These are phyloP conservation scores for Cylas formicarius DNA, from an alignment of 1,140 invertebrate genomes.

Conservation along the genomic window DNA sequence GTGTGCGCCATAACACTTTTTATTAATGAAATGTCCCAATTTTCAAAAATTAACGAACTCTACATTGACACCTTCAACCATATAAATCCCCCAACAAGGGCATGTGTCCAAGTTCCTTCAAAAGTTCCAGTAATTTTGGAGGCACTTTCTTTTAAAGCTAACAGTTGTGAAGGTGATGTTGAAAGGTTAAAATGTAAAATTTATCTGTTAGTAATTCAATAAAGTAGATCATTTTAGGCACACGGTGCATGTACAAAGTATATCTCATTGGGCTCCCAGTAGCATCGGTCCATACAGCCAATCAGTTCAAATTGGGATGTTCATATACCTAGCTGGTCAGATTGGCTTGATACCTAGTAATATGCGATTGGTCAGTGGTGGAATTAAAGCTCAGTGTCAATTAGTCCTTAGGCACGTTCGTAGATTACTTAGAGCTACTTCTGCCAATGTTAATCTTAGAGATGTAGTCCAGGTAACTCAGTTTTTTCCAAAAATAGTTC, in stretches of 20 bases:
- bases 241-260: slow-evolving; percentile 88
- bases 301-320: slow-evolving; percentile 69
- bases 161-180: slow-evolving; percentile 20
- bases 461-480: slow-evolving; percentile 70
- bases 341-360: slow-evolving; percentile 83
- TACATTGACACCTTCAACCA: slow-evolving; percentile 70
- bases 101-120: slow-evolving; percentile 78
- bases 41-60: slow-evolving; percentile 66
- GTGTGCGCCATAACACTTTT: slow-evolving; percentile 76
- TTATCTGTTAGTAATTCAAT: not conserved
- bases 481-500: not conserved
- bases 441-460: slow-evolving; percentile 62
- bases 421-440: slow-evolving; percentile 71
- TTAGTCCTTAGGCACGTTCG: slow-evolving; percentile 75
- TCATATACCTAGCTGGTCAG: slow-evolving; percentile 84
- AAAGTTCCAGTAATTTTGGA: slow-evolving; percentile 71
- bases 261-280: slow-evolving; percentile 93
- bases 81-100: slow-evolving; percentile 78
- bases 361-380: slow-evolving; percentile 62
- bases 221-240: slow-evolving; percentile 42
- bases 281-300: slow-evolving; percentile 96
- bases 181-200: slow-evolving; percentile 25
- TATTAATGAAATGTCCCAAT: slow-evolving; percentile 73
- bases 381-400: slow-evolving; percentile 68
- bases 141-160: slow-evolving; percentile 57